Evolutionary conservation across 2,797 vertebrate genomes (phyloP).

Genomic region (Botia almorhae): DNA sequence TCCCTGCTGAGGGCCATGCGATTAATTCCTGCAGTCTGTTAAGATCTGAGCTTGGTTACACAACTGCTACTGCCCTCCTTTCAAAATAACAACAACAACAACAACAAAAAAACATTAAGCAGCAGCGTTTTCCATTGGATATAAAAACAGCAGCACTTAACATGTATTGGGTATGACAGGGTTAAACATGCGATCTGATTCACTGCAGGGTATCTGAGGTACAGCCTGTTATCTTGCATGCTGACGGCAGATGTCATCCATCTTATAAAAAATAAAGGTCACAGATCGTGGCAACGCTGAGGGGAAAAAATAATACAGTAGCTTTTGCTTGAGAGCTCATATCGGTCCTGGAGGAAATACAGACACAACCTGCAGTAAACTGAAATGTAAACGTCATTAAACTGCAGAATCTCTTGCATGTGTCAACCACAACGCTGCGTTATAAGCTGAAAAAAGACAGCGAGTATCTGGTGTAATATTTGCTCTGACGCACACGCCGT

Average conservation of each 20-base stretch:
- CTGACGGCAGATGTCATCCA: constrained; percentile 24
- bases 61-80: constrained; percentile 1
- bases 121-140: background rate
- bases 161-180: constrained; percentile 24
- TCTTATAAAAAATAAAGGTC: background rate
- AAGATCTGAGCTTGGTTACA: constrained; percentile 14
- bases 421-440: background rate
- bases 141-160: background rate
- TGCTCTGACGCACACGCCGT: constrained; percentile 8
- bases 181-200: constrained; percentile 9
- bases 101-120: background rate
- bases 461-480: constrained; percentile 7
- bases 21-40: constrained; percentile 28
- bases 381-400: constrained; percentile 14
- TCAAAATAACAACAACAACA: background rate
- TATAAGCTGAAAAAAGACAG: constrained; percentile 26
- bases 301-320: background rate
- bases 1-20: constrained; percentile 24
- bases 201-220: background rate
- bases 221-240: constrained; percentile 29
- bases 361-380: constrained; percentile 1
- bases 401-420: background rate
- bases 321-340: background rate
- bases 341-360: background rate
- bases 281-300: background rate